Percentiles rank a stretch among this genome's conserved stretches.
These are phyloP conservation scores for Phodopus roborovskii DNA, from an alignment of 2,113 vertebrate species.

Conservation along the genomic window DNA sequence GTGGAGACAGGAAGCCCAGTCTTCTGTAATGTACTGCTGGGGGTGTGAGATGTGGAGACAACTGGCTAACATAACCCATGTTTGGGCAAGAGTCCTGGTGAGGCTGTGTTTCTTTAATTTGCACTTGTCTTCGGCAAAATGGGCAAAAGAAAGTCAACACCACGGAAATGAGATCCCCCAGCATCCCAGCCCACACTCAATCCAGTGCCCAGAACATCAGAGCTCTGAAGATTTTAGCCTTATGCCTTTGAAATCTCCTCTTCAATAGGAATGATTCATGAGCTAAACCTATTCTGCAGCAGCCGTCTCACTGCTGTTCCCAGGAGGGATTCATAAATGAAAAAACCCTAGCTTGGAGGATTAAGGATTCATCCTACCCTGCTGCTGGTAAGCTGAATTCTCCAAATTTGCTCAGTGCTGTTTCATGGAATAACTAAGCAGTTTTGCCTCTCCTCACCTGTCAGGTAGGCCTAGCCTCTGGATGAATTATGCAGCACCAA, in stretches of 20 bases:
- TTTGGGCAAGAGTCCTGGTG: not conserved
- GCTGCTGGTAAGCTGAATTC: constrained; percentile 23
- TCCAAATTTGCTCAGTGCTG: not conserved
- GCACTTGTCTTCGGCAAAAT: constrained; percentile 24
- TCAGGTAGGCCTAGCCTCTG: not conserved
- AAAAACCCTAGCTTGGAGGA: constrained; percentile 64
- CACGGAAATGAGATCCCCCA: constrained; percentile 16
- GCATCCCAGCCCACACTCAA: not conserved
- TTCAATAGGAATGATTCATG: constrained; percentile 77
- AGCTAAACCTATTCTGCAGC: constrained; percentile 62
- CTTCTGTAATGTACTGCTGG: not conserved
- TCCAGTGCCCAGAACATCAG: constrained; percentile 13
- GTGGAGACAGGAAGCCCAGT: rapidly evolving
- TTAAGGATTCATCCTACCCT: constrained; percentile 62
- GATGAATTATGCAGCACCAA: constrained; percentile 17
- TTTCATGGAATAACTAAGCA: constrained; percentile 42
- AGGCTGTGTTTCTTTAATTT: not conserved
- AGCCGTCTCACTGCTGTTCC: constrained; percentile 26
- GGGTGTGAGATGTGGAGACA: not conserved
- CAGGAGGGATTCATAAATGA: constrained; percentile 59
- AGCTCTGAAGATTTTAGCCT: constrained; percentile 33
- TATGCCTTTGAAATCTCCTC: constrained; percentile 55
- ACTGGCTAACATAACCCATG: no score
- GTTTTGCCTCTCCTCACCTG: not conserved
- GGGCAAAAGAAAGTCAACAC: constrained; percentile 36